Evolutionary conservation across 2,113 vertebrate species (phyloP).

Genomic region (Coptodon rendalli): DNA sequence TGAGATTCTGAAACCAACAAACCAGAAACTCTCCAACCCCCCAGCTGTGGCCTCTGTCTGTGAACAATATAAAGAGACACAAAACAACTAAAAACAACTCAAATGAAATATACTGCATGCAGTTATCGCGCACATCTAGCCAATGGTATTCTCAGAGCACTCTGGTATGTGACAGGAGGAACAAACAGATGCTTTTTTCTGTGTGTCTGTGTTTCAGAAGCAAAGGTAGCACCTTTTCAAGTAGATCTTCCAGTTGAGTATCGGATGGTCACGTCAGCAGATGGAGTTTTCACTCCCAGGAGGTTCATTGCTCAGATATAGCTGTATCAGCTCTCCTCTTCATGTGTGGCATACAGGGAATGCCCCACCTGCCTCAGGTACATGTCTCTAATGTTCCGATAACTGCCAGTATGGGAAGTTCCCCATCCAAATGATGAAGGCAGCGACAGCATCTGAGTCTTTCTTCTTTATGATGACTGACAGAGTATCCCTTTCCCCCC

Average conservation of each 20-base stretch:
- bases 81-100: neutral
- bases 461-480: neutral
- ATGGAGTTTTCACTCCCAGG: neutral
- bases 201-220: neutral
- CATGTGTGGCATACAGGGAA: neutral
- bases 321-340: neutral
- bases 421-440: neutral
- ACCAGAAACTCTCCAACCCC: neutral
- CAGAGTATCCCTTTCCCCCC: neutral
- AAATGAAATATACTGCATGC: neutral
- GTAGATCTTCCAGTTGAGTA: neutral
- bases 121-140: neutral
- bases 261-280: neutral
- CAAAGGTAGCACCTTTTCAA: neutral
- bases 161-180: neutral
- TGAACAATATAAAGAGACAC: neutral
- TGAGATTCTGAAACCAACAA: neutral
- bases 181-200: neutral
- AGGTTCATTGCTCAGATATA: neutral
- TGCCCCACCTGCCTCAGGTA: neutral
- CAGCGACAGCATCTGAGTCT: neutral
- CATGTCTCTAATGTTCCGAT: neutral
- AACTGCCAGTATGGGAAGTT: neutral
- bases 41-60: neutral
- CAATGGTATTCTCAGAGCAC: neutral